Base-by-base conservation (phyloP, 64 coral and sea anemone species). In the Dendrophyllia cribrosa region DNA sequence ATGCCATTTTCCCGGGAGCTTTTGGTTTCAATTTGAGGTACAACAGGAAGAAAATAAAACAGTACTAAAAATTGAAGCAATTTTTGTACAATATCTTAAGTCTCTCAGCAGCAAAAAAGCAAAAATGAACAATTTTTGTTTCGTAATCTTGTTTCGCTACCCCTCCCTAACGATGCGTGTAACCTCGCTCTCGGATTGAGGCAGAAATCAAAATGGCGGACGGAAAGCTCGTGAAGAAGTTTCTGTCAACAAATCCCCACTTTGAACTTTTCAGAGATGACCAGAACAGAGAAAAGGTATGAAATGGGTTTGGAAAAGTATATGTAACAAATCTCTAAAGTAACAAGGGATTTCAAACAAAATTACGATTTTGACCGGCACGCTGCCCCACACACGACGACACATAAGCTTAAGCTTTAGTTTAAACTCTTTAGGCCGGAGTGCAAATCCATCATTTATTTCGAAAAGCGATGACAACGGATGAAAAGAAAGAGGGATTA, bases 261-360 rank as follows among this genome's bases (percentile, higher is more conserved):
- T 92, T 96, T 74, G 94, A 92, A 53, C 84, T 96, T 43, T 76
- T 76, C 43, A 75, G 45, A 45, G 94, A 89, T 51, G 63, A 92
- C 20, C 77, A 88, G 8, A 74, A 44, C 13, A 89, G 70, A 52
- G 44, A 89, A 67, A 96, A 89, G 94, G 94, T 96, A 83, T 22
- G 0, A 15, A 17, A 49, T 66, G 13, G 49, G 2, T 89, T 22
- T 21, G 9, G 15, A 3, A 89, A 75, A 52, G 4, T 13, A 19
- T 19, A 43, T 62, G 13, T 47, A 61, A 64, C 14, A 11, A 14
- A 19, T 43, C 5, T 44, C 9, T 60, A 15, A 17, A 34, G 25
- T 88, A 45, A 20, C 4, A 47, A 84, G 0, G 10, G 26, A 19
- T 22, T 61, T 59, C 9, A 13, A 50, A 79, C 12, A 58, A 24